These are phyloP conservation scores for Bombus affinis DNA, from an alignment of 1,140 invertebrate species.

Conservation along the genomic window DNA sequence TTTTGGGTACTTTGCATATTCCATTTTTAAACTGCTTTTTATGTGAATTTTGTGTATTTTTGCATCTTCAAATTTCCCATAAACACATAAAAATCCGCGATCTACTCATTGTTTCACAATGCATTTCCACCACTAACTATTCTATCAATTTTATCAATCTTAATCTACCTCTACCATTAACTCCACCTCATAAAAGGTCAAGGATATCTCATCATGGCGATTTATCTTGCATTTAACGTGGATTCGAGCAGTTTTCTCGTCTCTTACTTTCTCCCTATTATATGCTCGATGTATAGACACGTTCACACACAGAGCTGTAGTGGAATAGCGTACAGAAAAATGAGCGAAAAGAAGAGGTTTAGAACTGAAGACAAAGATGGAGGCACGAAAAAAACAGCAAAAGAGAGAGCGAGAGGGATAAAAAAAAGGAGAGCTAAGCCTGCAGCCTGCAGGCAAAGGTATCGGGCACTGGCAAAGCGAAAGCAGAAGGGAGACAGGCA, in stretches of 20 bases:
- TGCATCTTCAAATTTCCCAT: too few relatives aligned
- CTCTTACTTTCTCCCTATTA: constrained; percentile 13
- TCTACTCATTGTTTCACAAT: too few relatives aligned
- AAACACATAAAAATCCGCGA: too few relatives aligned
- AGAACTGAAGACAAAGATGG: constrained; percentile 54
- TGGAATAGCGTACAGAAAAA: constrained; percentile 52
- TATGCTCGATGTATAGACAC: neutral
- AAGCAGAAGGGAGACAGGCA: constrained; percentile 82
- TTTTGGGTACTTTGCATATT: too few relatives aligned
- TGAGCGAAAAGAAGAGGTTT: constrained; percentile 50
- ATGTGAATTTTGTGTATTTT: too few relatives aligned
- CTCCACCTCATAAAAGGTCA: neutral
- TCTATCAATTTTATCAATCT: neutral
- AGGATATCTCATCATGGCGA: constrained; percentile 7
- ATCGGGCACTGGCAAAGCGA: constrained; percentile 80
- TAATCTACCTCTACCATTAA: neutral
- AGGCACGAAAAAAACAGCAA: constrained; percentile 35
- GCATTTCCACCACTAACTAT: neutral
- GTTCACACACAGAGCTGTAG: constrained; percentile 37
- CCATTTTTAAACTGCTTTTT: too few relatives aligned
- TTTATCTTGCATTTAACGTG: constrained; percentile 28
- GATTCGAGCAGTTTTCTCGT: constrained; percentile 15
- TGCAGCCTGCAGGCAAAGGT: constrained; percentile 77
- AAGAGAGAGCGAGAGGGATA: constrained; percentile 31
- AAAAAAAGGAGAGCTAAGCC: constrained; percentile 68